These are phyloP conservation scores for Ochotona princeps DNA, from an alignment of 2,113 vertebrate genomes.

Conservation along the genomic window DNA sequence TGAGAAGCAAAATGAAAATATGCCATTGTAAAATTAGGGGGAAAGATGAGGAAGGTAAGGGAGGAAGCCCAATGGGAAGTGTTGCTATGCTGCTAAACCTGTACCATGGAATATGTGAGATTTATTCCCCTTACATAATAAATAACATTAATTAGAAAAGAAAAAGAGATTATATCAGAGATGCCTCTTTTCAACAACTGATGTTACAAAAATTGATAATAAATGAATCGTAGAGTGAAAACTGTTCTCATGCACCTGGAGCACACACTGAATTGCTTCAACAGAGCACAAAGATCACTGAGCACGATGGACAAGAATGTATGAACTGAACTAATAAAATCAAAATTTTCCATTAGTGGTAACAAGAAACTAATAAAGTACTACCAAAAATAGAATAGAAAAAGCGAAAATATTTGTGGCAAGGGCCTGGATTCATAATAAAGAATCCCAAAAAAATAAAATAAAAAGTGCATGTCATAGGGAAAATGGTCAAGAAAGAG, in stretches of 20 bases:
- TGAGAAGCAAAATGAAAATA: too few relatives aligned
- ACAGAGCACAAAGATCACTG: background rate
- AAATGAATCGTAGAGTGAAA: too few relatives aligned
- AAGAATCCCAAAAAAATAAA: background rate
- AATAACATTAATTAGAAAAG: too few relatives aligned
- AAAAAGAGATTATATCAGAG: too few relatives aligned
- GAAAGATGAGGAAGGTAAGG: too few relatives aligned
- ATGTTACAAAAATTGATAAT: too few relatives aligned
- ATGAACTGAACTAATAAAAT: background rate
- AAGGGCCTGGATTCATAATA: background rate
- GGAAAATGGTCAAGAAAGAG: background rate
- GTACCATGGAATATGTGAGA: too few relatives aligned
- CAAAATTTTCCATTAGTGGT: background rate
- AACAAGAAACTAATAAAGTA: background rate
- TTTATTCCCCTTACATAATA: too few relatives aligned
- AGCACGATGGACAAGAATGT: background rate
- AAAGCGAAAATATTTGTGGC: background rate
- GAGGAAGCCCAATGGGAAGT: too few relatives aligned
- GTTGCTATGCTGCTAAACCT: too few relatives aligned
- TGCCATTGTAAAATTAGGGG: too few relatives aligned
- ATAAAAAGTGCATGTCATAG: background rate
- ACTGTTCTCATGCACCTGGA: background rate
- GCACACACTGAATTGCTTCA: background rate
- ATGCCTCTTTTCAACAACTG: too few relatives aligned
- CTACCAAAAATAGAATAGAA: background rate